phyloP scores from a whole-genome alignment of 2,888 invertebrate genomes.

The Smittia sp. region DNA sequence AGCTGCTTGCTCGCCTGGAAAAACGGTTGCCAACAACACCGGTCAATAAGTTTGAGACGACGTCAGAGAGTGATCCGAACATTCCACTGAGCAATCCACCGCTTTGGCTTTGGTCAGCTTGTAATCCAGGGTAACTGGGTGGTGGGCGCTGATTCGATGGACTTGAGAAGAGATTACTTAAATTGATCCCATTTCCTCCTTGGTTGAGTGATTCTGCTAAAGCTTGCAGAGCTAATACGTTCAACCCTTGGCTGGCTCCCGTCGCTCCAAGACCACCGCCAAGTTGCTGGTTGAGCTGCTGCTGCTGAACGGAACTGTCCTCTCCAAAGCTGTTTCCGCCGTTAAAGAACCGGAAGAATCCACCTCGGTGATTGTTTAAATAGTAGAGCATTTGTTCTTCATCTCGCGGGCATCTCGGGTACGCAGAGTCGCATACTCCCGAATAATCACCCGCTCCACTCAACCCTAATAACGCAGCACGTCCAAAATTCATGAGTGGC shows the following conservation, averaged over 20 bases:
- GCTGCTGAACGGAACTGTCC: constrained; percentile 28
- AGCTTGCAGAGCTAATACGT: constrained; percentile 41
- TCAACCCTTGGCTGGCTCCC: constrained; percentile 38
- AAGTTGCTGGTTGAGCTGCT: constrained; percentile 38
- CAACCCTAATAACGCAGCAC: constrained; percentile 72
- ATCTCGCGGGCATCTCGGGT: constrained; percentile 71
- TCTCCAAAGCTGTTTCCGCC: constrained; percentile 53
- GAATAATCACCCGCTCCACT: constrained; percentile 51
- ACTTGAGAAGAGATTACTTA: constrained; percentile 42
- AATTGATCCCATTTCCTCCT: constrained; percentile 42
- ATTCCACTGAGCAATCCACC: not conserved
- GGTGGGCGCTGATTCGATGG: constrained; percentile 29
- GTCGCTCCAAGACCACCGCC: not conserved
- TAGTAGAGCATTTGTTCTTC: constrained; percentile 69
- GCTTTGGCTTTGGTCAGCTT: constrained; percentile 5
- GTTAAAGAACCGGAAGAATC: constrained; percentile 77
- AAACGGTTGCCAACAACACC: constrained; percentile 43
- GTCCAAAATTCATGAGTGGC: constrained; percentile 70
- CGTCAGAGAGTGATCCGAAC: constrained; percentile 35
- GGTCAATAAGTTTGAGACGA: constrained; percentile 44
- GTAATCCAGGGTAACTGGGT: constrained; percentile 37
- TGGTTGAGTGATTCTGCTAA: constrained; percentile 42
- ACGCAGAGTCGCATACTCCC: constrained; percentile 53
- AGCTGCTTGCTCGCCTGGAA: constrained; percentile 38
- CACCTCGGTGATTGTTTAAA: constrained; percentile 81